A percentile compares a stretch with the other conserved stretches of the same genome.
Evolutionary conservation across 2,797 vertebrate species (phyloP).

Genomic region (Austrolebias charrua): DNA sequence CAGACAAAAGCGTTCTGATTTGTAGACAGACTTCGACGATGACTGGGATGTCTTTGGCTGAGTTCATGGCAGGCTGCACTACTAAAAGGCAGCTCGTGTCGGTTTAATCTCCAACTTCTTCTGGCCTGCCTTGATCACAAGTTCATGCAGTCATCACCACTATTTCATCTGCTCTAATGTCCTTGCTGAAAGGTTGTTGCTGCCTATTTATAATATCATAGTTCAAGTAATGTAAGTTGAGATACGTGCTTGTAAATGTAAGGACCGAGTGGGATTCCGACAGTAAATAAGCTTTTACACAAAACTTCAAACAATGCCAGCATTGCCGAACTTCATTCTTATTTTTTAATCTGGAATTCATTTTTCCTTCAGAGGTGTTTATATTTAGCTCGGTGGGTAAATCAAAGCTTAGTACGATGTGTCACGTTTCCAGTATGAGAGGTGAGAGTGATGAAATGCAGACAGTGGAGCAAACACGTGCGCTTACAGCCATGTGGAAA

Average conservation of each 20-base stretch:
- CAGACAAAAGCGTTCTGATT: constrained; percentile 43
- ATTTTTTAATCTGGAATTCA: constrained; percentile 25
- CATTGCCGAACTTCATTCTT: constrained; percentile 12
- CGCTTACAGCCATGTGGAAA: constrained; percentile 32
- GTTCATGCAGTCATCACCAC: constrained; percentile 53
- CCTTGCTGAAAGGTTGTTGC: constrained; percentile 60
- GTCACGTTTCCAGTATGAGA: constrained; percentile 46
- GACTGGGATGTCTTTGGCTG: constrained; percentile 50
- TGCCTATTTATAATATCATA: constrained; percentile 49
- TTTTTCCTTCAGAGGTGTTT: constrained; percentile 51
- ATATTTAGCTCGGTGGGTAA: constrained; percentile 48
- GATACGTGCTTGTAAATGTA: constrained; percentile 35
- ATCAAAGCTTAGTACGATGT: constrained; percentile 38
- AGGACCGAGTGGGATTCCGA: too few species aligned
- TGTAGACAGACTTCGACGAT: constrained; percentile 32
- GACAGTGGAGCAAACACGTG: constrained; percentile 41
- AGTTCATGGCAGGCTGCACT: constrained; percentile 36
- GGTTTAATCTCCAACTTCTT: constrained; percentile 54
- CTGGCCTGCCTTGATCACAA: constrained; percentile 35
- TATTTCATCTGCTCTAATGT: constrained; percentile 49
- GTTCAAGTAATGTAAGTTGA: constrained; percentile 44
- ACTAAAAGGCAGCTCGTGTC: constrained; percentile 59
- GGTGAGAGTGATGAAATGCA: constrained; percentile 42
- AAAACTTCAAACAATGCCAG: constrained; percentile 21
- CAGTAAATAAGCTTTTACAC: constrained; percentile 13